Base-by-base conservation (phyloP, 2,113 vertebrate species). In the Benitochromis conjunctus region DNA sequence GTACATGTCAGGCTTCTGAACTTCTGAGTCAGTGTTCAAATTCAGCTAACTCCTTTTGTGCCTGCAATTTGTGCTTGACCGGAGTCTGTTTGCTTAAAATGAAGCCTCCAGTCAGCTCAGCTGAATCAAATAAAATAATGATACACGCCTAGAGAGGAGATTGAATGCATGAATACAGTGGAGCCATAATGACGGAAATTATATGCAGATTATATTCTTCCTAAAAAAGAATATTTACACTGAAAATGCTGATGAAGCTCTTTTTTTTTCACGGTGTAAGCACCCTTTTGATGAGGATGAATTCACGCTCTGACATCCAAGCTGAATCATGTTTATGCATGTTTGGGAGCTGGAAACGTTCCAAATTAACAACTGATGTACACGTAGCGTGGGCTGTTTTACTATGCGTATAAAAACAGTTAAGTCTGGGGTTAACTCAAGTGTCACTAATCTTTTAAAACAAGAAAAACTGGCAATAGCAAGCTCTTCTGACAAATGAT, bases 321-420 rank as follows among this genome's bases (percentile, higher is more conserved):
- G 57, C 64, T 58, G 60, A 53, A 64, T 86, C 77, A 66, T 83
- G 79, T 88, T 89, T 92, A 83, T 92, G 58, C 81, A 88, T 79
- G 71, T 83, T 48, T 48, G 19, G 7, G 3, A 84, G 66, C 77
- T 89, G 85, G 86, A 87, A 83, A 60, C 2, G 1, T 38, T 88
- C 89, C 90, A 86, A 21, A 64, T 82, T 76, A 77, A 76, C 29
- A 78, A 55, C 4, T 14, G 41, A 86, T 13, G 62, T 43, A 85
- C 71, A 87, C 9, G 48, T 87, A 81, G 87, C 4, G 86, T 83
- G 79, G 87, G 87, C 36, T 86, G 62, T 58, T 83, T 82, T 38
- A 81, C 26, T 79, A 13, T 26, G 77, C 57, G 26, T 78, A 55
- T 85, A 83, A 79, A 77, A 66, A 56, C 31, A 18, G 69, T 38